phyloP scores from a whole-genome alignment of 1,140 invertebrate genomes.

The Drosophila arizonae region DNA sequence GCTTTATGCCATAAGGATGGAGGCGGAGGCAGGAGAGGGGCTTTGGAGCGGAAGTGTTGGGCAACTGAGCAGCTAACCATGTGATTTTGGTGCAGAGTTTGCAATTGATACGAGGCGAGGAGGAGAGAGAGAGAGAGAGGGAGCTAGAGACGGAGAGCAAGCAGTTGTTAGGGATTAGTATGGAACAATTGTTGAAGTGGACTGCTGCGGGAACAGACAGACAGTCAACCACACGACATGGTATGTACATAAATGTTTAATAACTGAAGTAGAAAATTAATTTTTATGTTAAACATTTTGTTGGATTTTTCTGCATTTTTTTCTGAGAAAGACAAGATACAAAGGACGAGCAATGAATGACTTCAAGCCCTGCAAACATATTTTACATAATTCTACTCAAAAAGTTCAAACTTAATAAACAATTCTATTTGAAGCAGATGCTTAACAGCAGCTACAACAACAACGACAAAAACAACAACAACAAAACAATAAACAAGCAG shows the following conservation, averaged over 20 bases:
- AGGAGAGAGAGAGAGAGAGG: background rate
- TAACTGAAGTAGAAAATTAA: slow-evolving; percentile 73
- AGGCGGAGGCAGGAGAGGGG: background rate
- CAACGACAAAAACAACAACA: slow-evolving; percentile 4
- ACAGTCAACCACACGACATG: slow-evolving; percentile 7
- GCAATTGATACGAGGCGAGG: slow-evolving; percentile 13
- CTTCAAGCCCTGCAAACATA: slow-evolving; percentile 52
- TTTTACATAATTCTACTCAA: slow-evolving; percentile 70
- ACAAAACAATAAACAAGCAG: slow-evolving; percentile 20
- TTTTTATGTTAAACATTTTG: slow-evolving; percentile 47
- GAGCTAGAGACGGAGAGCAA: background rate
- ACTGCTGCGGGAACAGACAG: background rate
- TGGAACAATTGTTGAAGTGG: background rate
- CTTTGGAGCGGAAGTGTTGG: slow-evolving; percentile 24
- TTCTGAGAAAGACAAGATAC: slow-evolving; percentile 19
- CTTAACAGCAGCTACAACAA: slow-evolving; percentile 42
- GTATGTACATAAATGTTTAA: slow-evolving; percentile 59
- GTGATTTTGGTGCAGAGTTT: slow-evolving; percentile 45
- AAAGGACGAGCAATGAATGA: slow-evolving; percentile 23
- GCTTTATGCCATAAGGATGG: slow-evolving; percentile 15
- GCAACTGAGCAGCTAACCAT: slow-evolving; percentile 44
- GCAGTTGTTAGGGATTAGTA: slow-evolving; percentile 56
- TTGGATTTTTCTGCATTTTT: background rate
- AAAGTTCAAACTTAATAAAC: slow-evolving; percentile 75
- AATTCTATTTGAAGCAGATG: slow-evolving; percentile 75